Evolutionary conservation across 2,113 vertebrate species (phyloP).

Genomic region (Rhinoptilus africanus): DNA sequence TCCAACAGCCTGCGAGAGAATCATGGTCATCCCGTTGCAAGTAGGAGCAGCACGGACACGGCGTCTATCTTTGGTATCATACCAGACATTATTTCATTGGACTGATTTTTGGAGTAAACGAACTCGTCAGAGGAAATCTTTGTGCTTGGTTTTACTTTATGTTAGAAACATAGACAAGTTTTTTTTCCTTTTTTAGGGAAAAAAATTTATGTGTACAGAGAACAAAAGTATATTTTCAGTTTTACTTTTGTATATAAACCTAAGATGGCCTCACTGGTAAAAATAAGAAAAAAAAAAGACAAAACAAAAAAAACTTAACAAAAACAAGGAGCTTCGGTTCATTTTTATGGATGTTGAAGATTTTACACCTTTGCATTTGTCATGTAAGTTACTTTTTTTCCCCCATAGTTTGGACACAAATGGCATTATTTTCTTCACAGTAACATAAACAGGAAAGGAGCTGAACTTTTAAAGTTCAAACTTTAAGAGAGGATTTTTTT

Average conservation of each 20-base stretch:
- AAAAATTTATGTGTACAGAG: slow-evolving; percentile 92
- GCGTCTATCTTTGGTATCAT: slow-evolving; percentile 93
- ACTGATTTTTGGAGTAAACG: slow-evolving; percentile 76
- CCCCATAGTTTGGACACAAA: slow-evolving; percentile 76
- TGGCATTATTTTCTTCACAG: slow-evolving; percentile 82
- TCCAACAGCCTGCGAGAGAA: slow-evolving; percentile 88
- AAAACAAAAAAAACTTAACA: slow-evolving; percentile 26
- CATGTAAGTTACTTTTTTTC: slow-evolving; percentile 75
- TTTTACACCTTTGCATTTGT: slow-evolving; percentile 83
- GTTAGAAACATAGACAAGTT: slow-evolving; percentile 72
- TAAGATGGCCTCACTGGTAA: slow-evolving; percentile 89
- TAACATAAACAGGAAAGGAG: slow-evolving; percentile 39
- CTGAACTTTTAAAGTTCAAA: slow-evolving; percentile 70
- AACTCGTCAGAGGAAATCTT: slow-evolving; percentile 67
- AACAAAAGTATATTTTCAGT: slow-evolving; percentile 99
- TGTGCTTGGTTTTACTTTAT: slow-evolving; percentile 72
- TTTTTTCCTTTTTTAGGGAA: slow-evolving; percentile 75
- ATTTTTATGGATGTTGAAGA: slow-evolving; percentile 93
- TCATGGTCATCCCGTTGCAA: slow-evolving; percentile 77
- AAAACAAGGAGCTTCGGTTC: slow-evolving; percentile 84
- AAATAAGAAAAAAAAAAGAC: slow-evolving; percentile 40
- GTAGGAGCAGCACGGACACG: slow-evolving; percentile 81
- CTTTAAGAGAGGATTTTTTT: slow-evolving; percentile 61
- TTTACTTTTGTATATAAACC: slow-evolving; percentile 99
- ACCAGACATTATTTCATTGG: slow-evolving; percentile 95